Percentiles rank a stretch among this genome's conserved stretches.
phyloP scores from a whole-genome alignment of 2,797 vertebrate genomes.

The Prionace glauca region DNA sequence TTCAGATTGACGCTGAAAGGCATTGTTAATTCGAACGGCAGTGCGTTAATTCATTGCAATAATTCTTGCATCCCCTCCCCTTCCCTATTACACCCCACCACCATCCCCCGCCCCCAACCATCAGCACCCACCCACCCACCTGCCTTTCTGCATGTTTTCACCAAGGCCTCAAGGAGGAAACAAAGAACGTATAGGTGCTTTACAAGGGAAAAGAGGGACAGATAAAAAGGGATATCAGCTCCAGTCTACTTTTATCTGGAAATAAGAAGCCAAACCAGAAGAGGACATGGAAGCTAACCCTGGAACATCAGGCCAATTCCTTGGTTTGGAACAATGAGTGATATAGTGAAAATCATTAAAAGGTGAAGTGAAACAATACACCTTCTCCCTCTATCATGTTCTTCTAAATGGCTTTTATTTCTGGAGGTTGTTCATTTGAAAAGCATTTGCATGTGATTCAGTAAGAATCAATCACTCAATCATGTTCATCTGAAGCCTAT shows the following conservation, averaged over 20 bases:
- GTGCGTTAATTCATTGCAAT: not conserved
- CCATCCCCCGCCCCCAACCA: not conserved
- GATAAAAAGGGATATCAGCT: not conserved
- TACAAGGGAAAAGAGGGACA: not conserved
- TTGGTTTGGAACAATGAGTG: not conserved
- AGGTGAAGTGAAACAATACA: not conserved
- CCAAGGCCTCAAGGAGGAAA: not conserved
- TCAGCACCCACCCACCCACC: not conserved
- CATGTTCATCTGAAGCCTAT: not conserved
- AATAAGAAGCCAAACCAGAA: not conserved
- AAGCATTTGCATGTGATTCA: not conserved
- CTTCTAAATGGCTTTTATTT: not conserved
- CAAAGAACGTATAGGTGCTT: not conserved
- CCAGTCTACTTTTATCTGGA: too few relatives aligned
- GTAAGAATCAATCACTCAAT: not conserved
- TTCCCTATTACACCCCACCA: not conserved
- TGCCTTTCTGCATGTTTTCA: not conserved
- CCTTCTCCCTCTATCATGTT: not conserved
- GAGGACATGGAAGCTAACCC: not conserved
- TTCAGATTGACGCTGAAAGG: not conserved
- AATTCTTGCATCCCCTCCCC: not conserved
- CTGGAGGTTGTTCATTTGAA: not conserved
- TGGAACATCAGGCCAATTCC: not conserved
- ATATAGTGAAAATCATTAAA: not conserved
- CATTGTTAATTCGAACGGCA: not conserved